Base-by-base conservation (phyloP, 2,888 invertebrate genomes). In the Leptarthrus brevirostris region DNA sequence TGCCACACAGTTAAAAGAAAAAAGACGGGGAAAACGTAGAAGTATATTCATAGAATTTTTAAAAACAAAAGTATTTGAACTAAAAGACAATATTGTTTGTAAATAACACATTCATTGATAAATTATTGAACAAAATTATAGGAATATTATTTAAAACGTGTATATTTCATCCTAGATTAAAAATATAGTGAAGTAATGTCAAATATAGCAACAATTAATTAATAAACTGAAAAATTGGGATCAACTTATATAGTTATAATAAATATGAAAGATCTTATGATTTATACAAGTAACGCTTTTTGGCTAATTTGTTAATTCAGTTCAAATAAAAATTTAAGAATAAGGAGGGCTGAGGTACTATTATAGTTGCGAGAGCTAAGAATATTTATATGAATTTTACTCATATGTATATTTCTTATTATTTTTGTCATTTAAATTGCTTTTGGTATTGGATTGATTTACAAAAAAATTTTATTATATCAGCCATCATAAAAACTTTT, bases 191-290 rank as follows among this genome's bases (percentile, higher is more conserved):
- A 71, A 36, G 22, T 40, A 70, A 53, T 26, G n/a, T 36, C 22
- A 70, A 34, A 18, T 53, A 20, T 24, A 71, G 36, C 24, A 16
- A 71, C 54, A 71, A 24, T 14, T 54, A 71, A 53, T 54, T 40
- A 24, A 54, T 54, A 54, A 71, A 71, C 71, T 71, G 71, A 71
- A 54, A 70, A 36, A 70, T 71, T 71, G 71, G 71, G 71, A 71
- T 71, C 71, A 71, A 71, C 54, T 52, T 71, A 71, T 71, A 54
- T 70, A 53, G 36, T 70, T 47, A 66, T 66, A 66, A 66, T 47
- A 49, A 66, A 66, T 24, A 66, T 24, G 47, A 66, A 44, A 66
- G 14, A 16, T 66, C 49, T 66, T 66, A 47, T 66, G 66, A 47
- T 61, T 61, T 61, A 36, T 49, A 49, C 66, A 66, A 66, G 12